Base-by-base conservation (phyloP, 2,113 vertebrate species). In the Caranx melampygus region DNA sequence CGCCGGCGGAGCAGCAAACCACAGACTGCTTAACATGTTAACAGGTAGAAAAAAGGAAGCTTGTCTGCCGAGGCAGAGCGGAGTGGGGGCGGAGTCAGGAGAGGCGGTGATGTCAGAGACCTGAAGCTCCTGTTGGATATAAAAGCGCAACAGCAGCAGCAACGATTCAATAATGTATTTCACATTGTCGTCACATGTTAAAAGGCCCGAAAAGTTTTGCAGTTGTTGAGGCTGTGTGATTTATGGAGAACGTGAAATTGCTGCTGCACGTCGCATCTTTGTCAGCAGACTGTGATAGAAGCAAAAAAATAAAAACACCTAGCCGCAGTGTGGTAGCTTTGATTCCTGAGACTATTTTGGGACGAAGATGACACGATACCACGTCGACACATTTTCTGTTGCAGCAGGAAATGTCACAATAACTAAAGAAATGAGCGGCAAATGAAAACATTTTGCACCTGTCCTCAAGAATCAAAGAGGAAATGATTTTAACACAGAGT, bases 21-120 rank as follows among this genome's bases (percentile, higher is more conserved):
- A 37, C 66, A 21, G 71, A 45, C 79, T 86, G 81, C 93, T 91
- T 90, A 88, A 87, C 88, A 87, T 90, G 74, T 81, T 86, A 82
- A 87, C 87, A 89, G 87, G 85, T 78, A 73, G 82, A 85, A 87
- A 84, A 81, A 84, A 72, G 61, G 49, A 57, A 54, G 80, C 58
- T 76, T 54, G 76, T 80, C 65, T 76, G 72, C 47, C 0, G 12
- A 76, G 52, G 81, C 75, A 42, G 76, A 65, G 51, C n/a, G 18
- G 66, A 71, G 65, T 21, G 63, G 64, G 34, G 64, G 34, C 15
- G 20, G 67, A 35, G 58, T 37, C 64, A 35, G 4, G 34, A n/a
- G 70, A 60, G 31, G 40, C 52, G 4, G 35, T 0, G 42, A 37
- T 49, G 58, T 67, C 69, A 55, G 45, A 49, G 44, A 68, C 18